Percentiles rank a stretch among this genome's conserved stretches.
These are phyloP conservation scores for Craniophora ligustri DNA, from an alignment of 2,888 invertebrate genomes.

Conservation along the genomic window DNA sequence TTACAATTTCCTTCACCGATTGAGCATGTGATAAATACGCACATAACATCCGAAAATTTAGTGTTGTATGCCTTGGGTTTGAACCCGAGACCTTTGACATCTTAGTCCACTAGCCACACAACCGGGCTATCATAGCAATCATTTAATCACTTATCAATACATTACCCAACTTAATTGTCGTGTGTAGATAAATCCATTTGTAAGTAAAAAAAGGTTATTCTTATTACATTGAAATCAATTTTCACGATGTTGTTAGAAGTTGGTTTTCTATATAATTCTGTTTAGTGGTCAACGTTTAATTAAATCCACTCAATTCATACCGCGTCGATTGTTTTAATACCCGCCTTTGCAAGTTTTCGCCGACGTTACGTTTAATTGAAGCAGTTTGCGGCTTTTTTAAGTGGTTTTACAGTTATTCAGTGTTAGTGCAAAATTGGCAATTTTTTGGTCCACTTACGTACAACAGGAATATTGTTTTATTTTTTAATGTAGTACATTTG, in stretches of 20 bases:
- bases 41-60: too few relatives aligned
- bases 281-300: constrained; percentile 37
- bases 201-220: too few relatives aligned
- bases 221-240: too few relatives aligned
- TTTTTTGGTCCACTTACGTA: constrained; percentile 39
- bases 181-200: too few relatives aligned
- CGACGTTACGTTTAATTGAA: constrained; percentile 53
- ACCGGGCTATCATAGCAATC: too few relatives aligned
- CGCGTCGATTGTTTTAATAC: constrained; percentile 52
- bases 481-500: constrained; percentile 30
- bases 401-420: constrained; percentile 50
- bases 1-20: too few relatives aligned
- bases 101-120: too few relatives aligned
- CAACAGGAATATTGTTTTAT: constrained; percentile 26
- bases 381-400: constrained; percentile 53
- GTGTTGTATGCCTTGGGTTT: too few relatives aligned
- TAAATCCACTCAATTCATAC: constrained; percentile 55
- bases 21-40: too few relatives aligned
- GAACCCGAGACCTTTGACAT: too few relatives aligned
- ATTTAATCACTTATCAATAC: too few relatives aligned
- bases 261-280: constrained; percentile 4
- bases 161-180: too few relatives aligned
- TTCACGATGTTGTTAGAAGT: not conserved
- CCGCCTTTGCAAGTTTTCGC: constrained; percentile 46
- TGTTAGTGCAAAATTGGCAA: constrained; percentile 42